Evolutionary conservation across 1,140 invertebrate species (phyloP).

Genomic region (Drosophila pallidifrons): DNA sequence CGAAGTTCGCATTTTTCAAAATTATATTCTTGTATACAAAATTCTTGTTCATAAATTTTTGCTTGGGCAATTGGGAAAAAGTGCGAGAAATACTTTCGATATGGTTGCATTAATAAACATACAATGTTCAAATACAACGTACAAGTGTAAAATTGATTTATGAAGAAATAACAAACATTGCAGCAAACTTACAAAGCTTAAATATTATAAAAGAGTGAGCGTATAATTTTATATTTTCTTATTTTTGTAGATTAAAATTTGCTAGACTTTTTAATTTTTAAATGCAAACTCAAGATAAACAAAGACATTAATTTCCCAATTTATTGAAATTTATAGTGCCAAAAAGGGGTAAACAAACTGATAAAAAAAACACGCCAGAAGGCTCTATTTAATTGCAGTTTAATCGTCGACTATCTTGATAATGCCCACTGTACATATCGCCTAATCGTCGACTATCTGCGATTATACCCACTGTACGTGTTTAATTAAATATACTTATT

Average conservation of each 20-base stretch:
- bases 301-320: not conserved
- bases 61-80: not conserved
- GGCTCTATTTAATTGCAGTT: not conserved
- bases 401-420: constrained; percentile 8
- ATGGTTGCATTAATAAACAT: constrained; percentile 5
- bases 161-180: not conserved
- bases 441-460: not conserved
- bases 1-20: constrained; percentile 39
- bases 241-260: not conserved
- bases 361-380: not conserved
- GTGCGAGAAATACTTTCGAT: not conserved
- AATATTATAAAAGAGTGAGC: too few species aligned
- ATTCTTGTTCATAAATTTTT: constrained; percentile 27
- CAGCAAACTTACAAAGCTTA: not conserved
- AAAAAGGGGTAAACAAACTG: constrained; percentile 6
- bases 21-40: constrained; percentile 31
- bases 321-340: not conserved
- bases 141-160: not conserved
- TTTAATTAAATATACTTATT: constrained; percentile 35
- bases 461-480: constrained; percentile 1
- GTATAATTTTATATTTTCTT: not conserved
- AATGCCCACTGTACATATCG: not conserved
- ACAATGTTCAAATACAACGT: not conserved
- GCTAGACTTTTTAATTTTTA: not conserved
- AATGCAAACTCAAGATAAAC: not conserved